Conservation (phyloP, 2,888 invertebrate species). For the Bellardia pandia region DNA sequence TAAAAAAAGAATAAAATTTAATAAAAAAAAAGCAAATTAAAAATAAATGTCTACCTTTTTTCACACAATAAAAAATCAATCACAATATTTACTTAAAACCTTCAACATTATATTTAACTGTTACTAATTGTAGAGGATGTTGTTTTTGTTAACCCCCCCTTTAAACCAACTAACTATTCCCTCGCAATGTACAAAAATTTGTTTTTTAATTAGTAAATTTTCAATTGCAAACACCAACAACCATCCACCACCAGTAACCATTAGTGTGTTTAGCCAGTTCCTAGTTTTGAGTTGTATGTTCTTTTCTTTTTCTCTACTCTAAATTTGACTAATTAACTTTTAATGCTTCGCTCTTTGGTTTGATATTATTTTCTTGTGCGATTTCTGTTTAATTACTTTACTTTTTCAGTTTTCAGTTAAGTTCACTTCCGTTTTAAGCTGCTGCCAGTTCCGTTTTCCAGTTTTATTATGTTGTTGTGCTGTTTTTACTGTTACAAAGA, state of each 20-base stretch:
- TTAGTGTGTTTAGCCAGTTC: neutral
- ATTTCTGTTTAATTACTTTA: conserved; percentile 66
- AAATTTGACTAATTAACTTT: conserved; percentile 60
- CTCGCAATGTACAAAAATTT: neutral
- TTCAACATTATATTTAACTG: too few relatives aligned
- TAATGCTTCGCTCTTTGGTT: conserved; percentile 13
- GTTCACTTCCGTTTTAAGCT: conserved; percentile 56
- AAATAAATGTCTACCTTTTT: neutral
- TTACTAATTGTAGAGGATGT: too few relatives aligned
- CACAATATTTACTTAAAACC: neutral
- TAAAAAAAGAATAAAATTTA: neutral
- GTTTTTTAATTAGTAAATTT: neutral
- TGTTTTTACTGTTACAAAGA: conserved; percentile 44
- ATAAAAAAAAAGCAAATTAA: neutral
- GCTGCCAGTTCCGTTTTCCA: conserved; percentile 52
- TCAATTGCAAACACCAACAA: neutral
- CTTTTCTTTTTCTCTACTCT: conserved; percentile 21
- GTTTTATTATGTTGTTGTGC: conserved; percentile 29
- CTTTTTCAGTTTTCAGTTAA: conserved; percentile 45
- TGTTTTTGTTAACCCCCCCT: too few relatives aligned
- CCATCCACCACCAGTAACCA: neutral
- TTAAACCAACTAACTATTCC: neutral
- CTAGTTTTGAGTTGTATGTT: neutral
- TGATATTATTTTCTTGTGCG: conserved; percentile 26
- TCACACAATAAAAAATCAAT: neutral